These are phyloP conservation scores for Pangasius djambal DNA, from an alignment of 2,797 vertebrate species.

Conservation along the genomic window DNA sequence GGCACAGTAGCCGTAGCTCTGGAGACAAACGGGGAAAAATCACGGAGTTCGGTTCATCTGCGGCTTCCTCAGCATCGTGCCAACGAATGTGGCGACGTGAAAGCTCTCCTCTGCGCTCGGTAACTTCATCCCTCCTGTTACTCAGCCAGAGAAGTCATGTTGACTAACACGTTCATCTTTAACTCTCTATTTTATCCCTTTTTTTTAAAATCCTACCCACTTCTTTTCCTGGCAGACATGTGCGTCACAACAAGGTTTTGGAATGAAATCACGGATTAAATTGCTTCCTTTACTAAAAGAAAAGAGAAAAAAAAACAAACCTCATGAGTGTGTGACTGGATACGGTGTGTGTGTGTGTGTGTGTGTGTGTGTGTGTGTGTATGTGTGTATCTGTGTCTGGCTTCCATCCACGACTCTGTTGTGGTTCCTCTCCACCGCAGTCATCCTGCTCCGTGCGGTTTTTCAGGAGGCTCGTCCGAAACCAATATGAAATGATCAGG, in stretches of 20 bases:
- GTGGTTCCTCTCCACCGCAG: constrained; percentile 79
- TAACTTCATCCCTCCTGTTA: constrained; percentile 49
- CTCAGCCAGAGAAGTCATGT: constrained; percentile 60
- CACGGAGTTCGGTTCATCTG: constrained; percentile 11
- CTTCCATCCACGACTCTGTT: constrained; percentile 73
- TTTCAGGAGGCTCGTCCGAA: constrained; percentile 63
- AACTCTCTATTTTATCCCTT: constrained; percentile 48
- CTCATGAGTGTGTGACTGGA: constrained; percentile 72
- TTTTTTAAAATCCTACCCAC: constrained; percentile 48
- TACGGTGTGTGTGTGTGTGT: constrained; percentile 24
- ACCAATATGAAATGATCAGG: constrained; percentile 75
- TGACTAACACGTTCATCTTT: constrained; percentile 64
- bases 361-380: constrained; percentile 54
- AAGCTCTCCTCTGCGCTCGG: constrained; percentile 5
- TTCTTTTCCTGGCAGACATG: constrained; percentile 62
- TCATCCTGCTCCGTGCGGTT: constrained; percentile 71
- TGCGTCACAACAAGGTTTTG: constrained; percentile 72
- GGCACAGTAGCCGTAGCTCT: constrained; percentile 43
- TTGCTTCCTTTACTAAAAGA: constrained; percentile 71
- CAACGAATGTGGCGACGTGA: constrained; percentile 14
- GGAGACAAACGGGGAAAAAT: constrained; percentile 25
- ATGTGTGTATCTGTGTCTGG: constrained; percentile 72
- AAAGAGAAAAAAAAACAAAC: constrained; percentile 62
- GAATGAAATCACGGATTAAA: constrained; percentile 81
- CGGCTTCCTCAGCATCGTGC: constrained; percentile 25